phyloP scores from a whole-genome alignment of 1,140 invertebrate species.

The Reticulitermes speratus region DNA sequence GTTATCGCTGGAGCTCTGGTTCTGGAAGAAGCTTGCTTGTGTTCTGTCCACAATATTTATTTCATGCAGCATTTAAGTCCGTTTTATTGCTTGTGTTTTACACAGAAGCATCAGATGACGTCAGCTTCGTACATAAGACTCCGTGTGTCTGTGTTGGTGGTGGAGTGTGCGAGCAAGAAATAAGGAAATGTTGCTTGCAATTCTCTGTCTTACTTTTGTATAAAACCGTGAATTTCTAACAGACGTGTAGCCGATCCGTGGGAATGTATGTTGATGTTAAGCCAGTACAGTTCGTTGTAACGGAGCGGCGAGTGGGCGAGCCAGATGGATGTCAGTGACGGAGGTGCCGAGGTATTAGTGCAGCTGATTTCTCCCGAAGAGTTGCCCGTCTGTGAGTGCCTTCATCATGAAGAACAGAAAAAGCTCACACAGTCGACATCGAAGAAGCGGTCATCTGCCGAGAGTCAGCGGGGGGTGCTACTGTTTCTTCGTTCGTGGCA shows the following conservation, averaged over 20 bases:
- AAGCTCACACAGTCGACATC: neutral
- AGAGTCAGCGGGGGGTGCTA: neutral
- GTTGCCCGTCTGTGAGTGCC: neutral
- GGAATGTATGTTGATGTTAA: no score
- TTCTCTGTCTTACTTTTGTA: no score
- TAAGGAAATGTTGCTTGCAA: neutral
- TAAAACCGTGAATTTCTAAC: no score
- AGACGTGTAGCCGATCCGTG: no score
- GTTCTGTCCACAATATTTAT: no score
- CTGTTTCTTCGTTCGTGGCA: neutral
- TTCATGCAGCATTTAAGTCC: no score
- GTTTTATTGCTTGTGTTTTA: neutral
- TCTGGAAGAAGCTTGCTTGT: no score
- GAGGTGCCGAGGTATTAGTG: constrained; percentile 38
- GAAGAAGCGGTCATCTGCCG: neutral
- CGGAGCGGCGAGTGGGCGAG: no score
- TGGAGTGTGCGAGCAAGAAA: neutral
- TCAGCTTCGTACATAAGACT: neutral
- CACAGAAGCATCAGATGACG: neutral
- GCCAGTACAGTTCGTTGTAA: no score
- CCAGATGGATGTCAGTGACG: constrained; percentile 32
- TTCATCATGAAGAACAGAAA: neutral
- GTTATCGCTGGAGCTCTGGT: no score
- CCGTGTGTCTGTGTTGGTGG: neutral
- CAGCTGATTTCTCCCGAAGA: constrained; percentile 22